These are phyloP conservation scores for Sus cebifrons DNA, from an alignment of 2,797 vertebrate genomes.

Conservation along the genomic window DNA sequence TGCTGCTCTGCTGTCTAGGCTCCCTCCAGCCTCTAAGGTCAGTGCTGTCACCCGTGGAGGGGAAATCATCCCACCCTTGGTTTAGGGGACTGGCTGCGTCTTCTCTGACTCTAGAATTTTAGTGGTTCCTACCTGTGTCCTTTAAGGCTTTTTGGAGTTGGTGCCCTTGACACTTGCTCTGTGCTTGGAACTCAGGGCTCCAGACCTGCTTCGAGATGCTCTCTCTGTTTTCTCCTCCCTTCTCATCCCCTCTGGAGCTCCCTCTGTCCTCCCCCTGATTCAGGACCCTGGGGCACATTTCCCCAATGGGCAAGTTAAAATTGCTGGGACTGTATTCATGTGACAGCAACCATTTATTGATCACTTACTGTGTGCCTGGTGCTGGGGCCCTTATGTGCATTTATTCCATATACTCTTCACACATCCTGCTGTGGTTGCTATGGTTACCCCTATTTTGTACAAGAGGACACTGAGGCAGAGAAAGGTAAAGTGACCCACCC, in stretches of 20 bases:
- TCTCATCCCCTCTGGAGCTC: not conserved
- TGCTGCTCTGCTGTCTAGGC: not conserved
- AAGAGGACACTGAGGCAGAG: not conserved
- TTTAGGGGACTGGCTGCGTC: not conserved
- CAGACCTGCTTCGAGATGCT: not conserved
- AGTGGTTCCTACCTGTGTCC: not conserved
- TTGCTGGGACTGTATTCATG: not conserved
- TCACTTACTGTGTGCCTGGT: not conserved
- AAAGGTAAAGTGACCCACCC: not conserved
- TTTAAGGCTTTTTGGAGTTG: not conserved
- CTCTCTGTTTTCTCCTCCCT: not conserved
- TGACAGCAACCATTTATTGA: not conserved
- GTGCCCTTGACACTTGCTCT: not conserved
- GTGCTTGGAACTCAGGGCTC: not conserved
- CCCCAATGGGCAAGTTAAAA: not conserved
- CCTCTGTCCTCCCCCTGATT: not conserved
- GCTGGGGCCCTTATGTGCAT: not conserved
- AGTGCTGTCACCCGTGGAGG: not conserved
- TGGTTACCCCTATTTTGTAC: not conserved
- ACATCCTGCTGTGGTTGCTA: not conserved
- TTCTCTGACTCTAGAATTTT: conserved; percentile 9
- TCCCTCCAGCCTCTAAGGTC: not conserved
- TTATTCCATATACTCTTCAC: not conserved
- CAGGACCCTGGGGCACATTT: not conserved
- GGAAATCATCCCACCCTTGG: not conserved